phyloP scores from a whole-genome alignment of 64 coral and sea anemone species.

The Montipora cactus region DNA sequence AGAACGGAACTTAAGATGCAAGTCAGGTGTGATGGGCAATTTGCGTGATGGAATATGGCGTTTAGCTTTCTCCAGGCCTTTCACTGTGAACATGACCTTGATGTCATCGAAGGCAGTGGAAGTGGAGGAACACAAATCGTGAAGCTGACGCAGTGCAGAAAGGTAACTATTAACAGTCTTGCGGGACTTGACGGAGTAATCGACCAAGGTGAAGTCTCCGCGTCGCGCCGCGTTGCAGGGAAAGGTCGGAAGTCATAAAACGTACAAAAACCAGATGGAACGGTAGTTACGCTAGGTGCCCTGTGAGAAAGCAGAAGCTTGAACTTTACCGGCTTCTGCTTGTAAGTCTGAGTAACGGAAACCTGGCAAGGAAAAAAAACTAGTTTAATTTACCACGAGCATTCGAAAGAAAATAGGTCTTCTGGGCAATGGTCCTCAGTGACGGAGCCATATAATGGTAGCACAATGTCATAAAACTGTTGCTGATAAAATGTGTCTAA shows the following conservation, averaged over 20 bases:
- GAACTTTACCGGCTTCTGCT: background rate
- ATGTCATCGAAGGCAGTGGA: constrained; percentile 27
- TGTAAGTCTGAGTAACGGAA: background rate
- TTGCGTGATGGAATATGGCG: constrained; percentile 19
- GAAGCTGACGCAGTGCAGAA: background rate
- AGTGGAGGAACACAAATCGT: background rate
- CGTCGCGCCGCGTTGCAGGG: background rate
- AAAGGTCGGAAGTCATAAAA: background rate
- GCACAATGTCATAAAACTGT: background rate
- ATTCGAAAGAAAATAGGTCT: constrained; percentile 2
- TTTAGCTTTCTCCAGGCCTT: constrained; percentile 31
- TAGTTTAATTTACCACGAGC: background rate
- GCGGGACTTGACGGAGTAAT: constrained; percentile 24
- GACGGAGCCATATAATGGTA: background rate
- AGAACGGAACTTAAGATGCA: constrained; percentile 4
- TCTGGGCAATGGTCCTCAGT: background rate
- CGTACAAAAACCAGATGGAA: background rate
- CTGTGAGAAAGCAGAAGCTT: background rate
- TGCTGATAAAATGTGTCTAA: background rate
- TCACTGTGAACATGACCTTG: constrained; percentile 14
- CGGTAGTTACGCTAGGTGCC: constrained; percentile 16
- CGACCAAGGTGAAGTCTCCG: background rate
- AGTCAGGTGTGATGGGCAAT: constrained; percentile 21
- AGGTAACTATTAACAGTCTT: constrained; percentile 23
- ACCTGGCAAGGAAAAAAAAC: background rate